phyloP scores from a whole-genome alignment of 2,113 vertebrate species.

The Anas platyrhynchos region DNA sequence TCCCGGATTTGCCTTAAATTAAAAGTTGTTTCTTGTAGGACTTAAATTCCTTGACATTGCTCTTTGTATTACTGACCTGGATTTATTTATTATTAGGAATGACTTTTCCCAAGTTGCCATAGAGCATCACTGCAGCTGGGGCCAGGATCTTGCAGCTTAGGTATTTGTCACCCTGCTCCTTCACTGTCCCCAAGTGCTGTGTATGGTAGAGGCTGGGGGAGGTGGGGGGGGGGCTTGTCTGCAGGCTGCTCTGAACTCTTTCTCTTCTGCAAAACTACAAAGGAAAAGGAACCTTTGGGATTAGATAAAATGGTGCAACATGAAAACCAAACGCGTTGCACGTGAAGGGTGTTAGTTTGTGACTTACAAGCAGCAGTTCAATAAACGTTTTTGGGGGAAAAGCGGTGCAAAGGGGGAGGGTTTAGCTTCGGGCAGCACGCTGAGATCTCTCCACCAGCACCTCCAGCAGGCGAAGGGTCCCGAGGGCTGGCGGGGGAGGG shows the following conservation, averaged over 20 bases:
- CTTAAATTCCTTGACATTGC: not conserved
- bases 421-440: no score
- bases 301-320: not conserved
- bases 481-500: not conserved
- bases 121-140: not conserved
- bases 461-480: accelerated
- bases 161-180: not conserved
- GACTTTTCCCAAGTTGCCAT: not conserved
- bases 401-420: not conserved
- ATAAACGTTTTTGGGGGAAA: not conserved
- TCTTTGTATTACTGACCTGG: not conserved
- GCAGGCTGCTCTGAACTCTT: not conserved
- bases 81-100: not conserved
- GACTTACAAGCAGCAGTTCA: not conserved
- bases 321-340: not conserved
- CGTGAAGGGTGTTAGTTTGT: not conserved
- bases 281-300: not conserved
- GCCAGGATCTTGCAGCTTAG: not conserved
- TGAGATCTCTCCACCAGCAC: no score
- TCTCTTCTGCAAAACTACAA: not conserved
- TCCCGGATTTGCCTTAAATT: not conserved
- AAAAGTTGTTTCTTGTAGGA: not conserved
- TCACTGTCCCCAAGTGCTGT: not conserved
- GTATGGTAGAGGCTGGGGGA: not conserved
- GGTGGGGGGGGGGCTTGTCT: no score